These are phyloP conservation scores for Noctilio leporinus DNA, from an alignment of 2,113 vertebrate species.

Conservation along the genomic window DNA sequence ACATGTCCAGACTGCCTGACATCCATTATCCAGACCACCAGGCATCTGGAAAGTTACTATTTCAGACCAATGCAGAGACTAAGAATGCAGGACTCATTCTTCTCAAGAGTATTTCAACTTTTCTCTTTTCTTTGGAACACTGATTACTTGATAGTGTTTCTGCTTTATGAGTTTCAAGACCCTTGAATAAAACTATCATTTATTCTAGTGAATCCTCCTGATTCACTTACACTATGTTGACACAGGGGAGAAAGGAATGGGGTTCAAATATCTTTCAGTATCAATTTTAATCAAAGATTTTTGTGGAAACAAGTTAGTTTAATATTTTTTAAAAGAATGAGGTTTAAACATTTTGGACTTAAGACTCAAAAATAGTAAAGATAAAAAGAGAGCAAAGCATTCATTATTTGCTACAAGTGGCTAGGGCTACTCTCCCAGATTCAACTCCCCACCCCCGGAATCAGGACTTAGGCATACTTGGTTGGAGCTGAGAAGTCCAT, in stretches of 20 bases:
- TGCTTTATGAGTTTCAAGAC: background rate
- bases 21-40: background rate
- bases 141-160: background rate
- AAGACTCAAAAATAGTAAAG: background rate
- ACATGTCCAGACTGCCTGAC: background rate
- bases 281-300: background rate
- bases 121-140: background rate
- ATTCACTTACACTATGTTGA: background rate
- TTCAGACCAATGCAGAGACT: background rate
- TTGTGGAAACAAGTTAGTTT: background rate
- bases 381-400: background rate
- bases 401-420: background rate
- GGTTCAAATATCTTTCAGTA: background rate
- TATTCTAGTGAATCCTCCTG: background rate
- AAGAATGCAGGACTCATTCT: background rate
- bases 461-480: background rate
- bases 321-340: background rate
- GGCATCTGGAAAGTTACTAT: background rate
- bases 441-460: too few relatives aligned
- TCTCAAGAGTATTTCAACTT: background rate
- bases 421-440: background rate
- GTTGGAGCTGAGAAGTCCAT: background rate
- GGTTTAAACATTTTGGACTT: background rate
- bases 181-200: background rate
- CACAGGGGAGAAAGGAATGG: background rate